phyloP scores from a whole-genome alignment of 2,113 vertebrate species.

The Tyto alba region DNA sequence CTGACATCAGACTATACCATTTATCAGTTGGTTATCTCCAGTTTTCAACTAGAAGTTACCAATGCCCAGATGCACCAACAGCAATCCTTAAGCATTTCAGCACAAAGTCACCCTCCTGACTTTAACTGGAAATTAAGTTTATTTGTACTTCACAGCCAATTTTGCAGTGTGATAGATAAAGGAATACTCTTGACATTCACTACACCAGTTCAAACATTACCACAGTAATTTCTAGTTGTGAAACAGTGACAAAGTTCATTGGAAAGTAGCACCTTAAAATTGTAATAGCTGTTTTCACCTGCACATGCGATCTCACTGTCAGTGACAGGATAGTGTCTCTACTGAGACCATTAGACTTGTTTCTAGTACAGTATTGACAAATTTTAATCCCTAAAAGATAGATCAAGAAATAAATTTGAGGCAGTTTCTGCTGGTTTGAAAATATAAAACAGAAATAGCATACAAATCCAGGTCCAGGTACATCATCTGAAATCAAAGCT shows the following conservation, averaged over 20 bases:
- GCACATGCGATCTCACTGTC: fast-evolving
- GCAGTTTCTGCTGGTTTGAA: background rate
- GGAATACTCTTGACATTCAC: background rate
- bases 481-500: background rate
- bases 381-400: background rate
- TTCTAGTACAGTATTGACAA: background rate
- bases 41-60: background rate
- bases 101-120: background rate
- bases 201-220: background rate
- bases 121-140: background rate
- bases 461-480: background rate
- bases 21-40: background rate
- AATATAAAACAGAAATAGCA: background rate
- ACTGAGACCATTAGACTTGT: background rate
- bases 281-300: background rate
- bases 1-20: too few species aligned
- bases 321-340: background rate
- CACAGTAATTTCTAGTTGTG: background rate
- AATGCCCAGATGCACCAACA: fast-evolving
- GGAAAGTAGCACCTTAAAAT: background rate
- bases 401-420: background rate
- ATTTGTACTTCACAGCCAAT: fast-evolving
- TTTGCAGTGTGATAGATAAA: background rate
- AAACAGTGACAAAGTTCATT: background rate
- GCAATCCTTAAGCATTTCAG: background rate